A percentile compares a stretch with the other conserved stretches of the same genome.
Evolutionary conservation across 1,140 invertebrate species (phyloP).

Genomic region (Laupala kohalensis): DNA sequence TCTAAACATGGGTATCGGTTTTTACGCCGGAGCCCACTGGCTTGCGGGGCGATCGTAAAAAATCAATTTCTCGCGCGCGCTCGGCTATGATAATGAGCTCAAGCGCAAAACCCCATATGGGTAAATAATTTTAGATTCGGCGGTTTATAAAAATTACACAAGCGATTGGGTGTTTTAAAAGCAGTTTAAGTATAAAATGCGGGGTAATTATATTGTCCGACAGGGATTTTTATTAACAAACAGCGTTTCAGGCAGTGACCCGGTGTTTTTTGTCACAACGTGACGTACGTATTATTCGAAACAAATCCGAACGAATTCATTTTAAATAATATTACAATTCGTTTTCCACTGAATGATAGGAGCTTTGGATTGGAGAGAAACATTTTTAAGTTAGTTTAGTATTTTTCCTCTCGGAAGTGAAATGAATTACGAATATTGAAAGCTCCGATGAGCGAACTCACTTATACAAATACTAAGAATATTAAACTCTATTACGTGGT

Average conservation of each 20-base stretch:
- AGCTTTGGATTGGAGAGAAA: not conserved
- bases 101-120: not conserved
- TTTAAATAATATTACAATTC: not conserved
- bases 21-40: not conserved
- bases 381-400: not conserved
- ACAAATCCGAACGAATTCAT: not conserved
- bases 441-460: too few species aligned
- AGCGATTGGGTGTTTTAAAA: not conserved
- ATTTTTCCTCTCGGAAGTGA: too few species aligned
- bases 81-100: not conserved
- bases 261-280: not conserved
- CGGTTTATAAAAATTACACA: not conserved
- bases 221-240: not conserved
- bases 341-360: not conserved
- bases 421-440: too few species aligned
- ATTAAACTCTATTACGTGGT: too few species aligned
- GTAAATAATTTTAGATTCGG: not conserved
- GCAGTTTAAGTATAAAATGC: not conserved
- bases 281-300: not conserved
- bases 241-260: not conserved
- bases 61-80: not conserved
- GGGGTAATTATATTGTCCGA: not conserved
- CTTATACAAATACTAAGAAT: too few species aligned
- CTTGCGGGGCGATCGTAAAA: not conserved
- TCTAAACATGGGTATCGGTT: not conserved